These are phyloP conservation scores for Sorex maritimensis DNA, from an alignment of 2,797 vertebrate species.

Conservation along the genomic window DNA sequence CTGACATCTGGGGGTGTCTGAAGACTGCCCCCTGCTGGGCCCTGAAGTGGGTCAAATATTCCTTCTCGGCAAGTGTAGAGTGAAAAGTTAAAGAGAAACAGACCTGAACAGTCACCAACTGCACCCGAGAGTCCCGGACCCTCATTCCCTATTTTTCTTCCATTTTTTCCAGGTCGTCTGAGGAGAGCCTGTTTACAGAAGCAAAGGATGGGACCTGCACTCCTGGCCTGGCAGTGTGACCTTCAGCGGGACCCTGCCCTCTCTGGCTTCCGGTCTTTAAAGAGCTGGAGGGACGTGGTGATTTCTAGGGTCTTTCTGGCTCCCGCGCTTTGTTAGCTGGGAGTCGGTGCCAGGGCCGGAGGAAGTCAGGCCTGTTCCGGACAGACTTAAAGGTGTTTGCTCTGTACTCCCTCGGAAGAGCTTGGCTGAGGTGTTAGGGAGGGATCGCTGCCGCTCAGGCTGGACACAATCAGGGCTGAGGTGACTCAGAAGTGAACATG, in stretches of 20 bases:
- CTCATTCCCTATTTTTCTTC: not conserved
- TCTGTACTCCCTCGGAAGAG: slow-evolving; percentile 18
- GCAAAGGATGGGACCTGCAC: not conserved
- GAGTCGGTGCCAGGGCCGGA: slow-evolving; percentile 38
- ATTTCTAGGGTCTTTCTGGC: not conserved
- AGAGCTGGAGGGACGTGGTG: not conserved
- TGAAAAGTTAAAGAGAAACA: not conserved
- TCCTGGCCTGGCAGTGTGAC: slow-evolving; percentile 10
- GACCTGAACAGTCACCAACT: not conserved
- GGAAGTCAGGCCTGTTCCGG: slow-evolving; percentile 75
- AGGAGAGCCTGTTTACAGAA: not conserved
- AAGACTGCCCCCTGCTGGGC: not conserved
- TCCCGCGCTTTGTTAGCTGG: not conserved
- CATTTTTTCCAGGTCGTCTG: not conserved
- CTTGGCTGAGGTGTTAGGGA: slow-evolving; percentile 61
- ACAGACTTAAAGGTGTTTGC: slow-evolving; percentile 71
- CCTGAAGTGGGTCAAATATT: not conserved
- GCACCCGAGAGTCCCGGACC: too few species aligned
- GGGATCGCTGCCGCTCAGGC: slow-evolving; percentile 26
- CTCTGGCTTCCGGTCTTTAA: not conserved
- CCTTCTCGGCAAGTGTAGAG: not conserved
- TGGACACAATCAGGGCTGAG: slow-evolving; percentile 68
- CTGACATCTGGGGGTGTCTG: too few species aligned
- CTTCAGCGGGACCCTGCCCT: not conserved
- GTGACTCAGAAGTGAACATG: slow-evolving; percentile 76